Conservation (phyloP, 2,797 vertebrate species). For the Galagoides demidoff region DNA sequence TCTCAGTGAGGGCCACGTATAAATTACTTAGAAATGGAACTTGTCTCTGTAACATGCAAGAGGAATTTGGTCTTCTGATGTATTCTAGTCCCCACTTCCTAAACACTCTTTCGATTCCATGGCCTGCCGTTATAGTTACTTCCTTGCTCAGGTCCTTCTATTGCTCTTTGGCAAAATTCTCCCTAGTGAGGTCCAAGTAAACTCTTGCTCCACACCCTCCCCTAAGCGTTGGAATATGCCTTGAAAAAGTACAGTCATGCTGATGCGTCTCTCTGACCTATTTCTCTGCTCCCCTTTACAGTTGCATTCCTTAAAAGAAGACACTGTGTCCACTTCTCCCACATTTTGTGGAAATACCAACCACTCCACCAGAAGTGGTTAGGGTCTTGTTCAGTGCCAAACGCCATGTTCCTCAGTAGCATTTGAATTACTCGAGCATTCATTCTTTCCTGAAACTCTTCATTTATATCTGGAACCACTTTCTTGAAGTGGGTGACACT, state of each 20-base stretch:
- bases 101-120: not conserved
- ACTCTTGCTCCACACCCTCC: not conserved
- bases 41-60: not conserved
- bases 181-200: not conserved
- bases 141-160: not conserved
- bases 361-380: not conserved
- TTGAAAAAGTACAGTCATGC: not conserved
- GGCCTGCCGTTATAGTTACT: not conserved
- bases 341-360: not conserved
- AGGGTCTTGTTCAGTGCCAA: not conserved
- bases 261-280: not conserved
- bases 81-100: constrained; percentile 42
- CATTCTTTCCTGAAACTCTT: constrained; percentile 23
- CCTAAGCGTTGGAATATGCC: not conserved
- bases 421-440: not conserved
- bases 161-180: not conserved
- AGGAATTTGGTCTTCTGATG: constrained; percentile 17
- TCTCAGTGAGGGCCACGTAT: not conserved
- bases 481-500: constrained; percentile 20
- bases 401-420: not conserved
- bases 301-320: not conserved
- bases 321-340: not conserved
- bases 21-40: constrained; percentile 32
- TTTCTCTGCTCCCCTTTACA: not conserved
- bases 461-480: not conserved